These are phyloP conservation scores for Cacatua alba DNA, from an alignment of 2,113 vertebrate genomes.

Conservation along the genomic window DNA sequence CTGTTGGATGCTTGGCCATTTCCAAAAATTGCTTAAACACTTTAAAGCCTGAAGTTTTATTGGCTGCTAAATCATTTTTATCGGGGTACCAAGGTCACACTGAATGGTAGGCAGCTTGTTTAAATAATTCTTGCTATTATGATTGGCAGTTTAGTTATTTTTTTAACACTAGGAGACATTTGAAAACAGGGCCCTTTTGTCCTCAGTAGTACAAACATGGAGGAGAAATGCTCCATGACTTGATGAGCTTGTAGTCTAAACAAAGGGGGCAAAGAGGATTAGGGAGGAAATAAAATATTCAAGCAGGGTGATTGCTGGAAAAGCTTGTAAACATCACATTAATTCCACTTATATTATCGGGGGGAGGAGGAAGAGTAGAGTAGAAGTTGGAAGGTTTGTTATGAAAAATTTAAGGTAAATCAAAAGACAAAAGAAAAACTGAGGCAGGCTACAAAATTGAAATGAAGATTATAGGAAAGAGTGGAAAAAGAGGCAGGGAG, in stretches of 20 bases:
- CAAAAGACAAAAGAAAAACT: not conserved
- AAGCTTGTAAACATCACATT: slow-evolving; percentile 6
- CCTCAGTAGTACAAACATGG: not conserved
- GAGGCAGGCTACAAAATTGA: not conserved
- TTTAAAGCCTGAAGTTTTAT: not conserved
- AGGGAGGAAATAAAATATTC: slow-evolving; percentile 9
- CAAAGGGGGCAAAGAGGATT: not conserved
- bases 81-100: not conserved
- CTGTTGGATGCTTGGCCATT: not conserved
- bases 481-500: not conserved
- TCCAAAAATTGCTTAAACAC: not conserved
- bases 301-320: not conserved
- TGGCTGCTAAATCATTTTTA: not conserved
- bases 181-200: not conserved
- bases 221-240: not conserved
- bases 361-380: not conserved
- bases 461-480: not conserved
- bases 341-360: slow-evolving; percentile 6
- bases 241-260: slow-evolving; percentile 28
- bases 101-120: not conserved
- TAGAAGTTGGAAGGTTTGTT: not conserved
- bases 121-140: not conserved
- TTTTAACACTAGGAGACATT: not conserved
- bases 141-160: not conserved
- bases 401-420: not conserved